Evolutionary conservation across 1,140 invertebrate genomes (phyloP), one percentile per base, ranked within the genome.

Genomic region (Anastrepha ludens): DNA sequence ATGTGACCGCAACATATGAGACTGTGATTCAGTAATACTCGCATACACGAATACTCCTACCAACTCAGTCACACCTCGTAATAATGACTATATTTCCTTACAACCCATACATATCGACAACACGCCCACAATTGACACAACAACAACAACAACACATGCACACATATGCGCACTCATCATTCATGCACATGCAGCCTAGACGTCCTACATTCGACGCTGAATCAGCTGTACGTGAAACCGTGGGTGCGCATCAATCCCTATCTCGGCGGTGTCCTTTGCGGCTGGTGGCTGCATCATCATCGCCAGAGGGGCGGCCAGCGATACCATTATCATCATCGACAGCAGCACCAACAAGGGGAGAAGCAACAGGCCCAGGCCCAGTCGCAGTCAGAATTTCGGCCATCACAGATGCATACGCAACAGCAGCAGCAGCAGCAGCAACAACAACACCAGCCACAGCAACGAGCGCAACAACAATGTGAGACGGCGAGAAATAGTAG

Each of bases 191-290:
- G 70, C 78, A 90, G 89, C 62, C 87, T 88, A 17, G 89, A 90
- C 59, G 87, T 88, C 44, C 78, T 88, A 59, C 85, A 88, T 64
- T 74, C 50, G 8, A 90, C 89, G 8, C 78, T 88, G 17, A 88
- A 88, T 86, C 78, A 88, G 60, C 62, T 90, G 62, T 90, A 90
- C 64, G 88, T 89, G 7, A 89, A 89, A 44, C 88, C 89, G n/a
- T 90, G 89, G 89, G 88, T 88, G 29, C 88, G 89, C 17, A 78
- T 88, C 58, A 85, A 70, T 13, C 88, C 89, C 2, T 90, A 90
- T 60, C 55, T 90, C 47, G 89, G 87, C 13, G 89, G 89, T 29
- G 86, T 65, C 8, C 55, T 88, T 58, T 86, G 78, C 47, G 89
- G 88, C 50, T 90, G 89, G 89, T 17, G 88, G n/a, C 64, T 88